Evolutionary conservation across 2,888 invertebrate species (phyloP), one percentile per base, ranked within the genome.

Genomic region (Myopa tessellatipennis): DNA sequence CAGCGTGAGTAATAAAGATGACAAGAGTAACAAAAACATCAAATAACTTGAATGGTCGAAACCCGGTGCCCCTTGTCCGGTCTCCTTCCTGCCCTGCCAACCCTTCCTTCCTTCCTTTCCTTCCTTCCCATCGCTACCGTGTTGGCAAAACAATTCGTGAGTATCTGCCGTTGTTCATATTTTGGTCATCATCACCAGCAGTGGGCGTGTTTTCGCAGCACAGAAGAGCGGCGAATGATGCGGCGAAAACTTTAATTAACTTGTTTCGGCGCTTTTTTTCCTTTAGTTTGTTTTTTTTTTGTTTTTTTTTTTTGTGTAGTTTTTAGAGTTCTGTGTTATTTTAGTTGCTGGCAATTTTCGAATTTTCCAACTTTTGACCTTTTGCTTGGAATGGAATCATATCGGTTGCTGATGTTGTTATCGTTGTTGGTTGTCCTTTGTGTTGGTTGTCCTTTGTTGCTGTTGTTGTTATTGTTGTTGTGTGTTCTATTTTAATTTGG

Each of bases 171-270:
- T 10, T 45, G 45, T 45, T 10, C 45, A 45, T 45, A 2, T 45
- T 45, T 6, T 45, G 45, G 45, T 45, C 45, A 8, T 45, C 45
- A 45, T 45, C 45, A 45, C 45, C 45, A 4, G 3, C 6, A 3
- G 10, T 26, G 10, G 45, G 45, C 45, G 45, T 45, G 45, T 8
- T 45, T 10, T 10, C 10, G 1, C 45, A 8, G 7, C 45, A 45
- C 45, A 45, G 45, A 45, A 45, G 45, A 45, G 45, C 45, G 45
- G 0, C 26, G 69, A 26, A 69, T n/a, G 50, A 69, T n/a, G 50
- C 26, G 8, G 50, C 69, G 40, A 50, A 50, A 69, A 69, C 69
- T 69, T 69, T 69, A 69, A 69, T 69, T 69, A 69, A 69, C 69
- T 52, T 69, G 38, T 69, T 69, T 40, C 26, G n/a, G 4, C 10